Evolutionary conservation across 2,113 vertebrate genomes (phyloP).

Genomic region (Girardinichthys multiradiatus): DNA sequence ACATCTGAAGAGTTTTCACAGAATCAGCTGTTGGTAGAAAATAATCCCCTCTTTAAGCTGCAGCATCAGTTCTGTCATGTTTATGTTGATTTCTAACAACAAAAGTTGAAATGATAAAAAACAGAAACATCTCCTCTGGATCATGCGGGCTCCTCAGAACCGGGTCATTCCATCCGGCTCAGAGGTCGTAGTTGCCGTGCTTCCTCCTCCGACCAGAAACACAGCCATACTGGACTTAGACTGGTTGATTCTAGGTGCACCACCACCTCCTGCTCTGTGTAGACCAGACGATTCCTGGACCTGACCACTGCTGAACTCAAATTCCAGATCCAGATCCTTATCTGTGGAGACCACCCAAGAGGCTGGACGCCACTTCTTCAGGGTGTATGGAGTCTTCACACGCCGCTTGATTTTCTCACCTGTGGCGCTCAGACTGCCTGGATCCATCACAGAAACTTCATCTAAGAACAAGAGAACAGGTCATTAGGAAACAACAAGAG

Average conservation of each 20-base stretch:
- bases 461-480: constrained; percentile 12
- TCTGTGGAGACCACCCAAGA: constrained; percentile 94
- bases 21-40: no score
- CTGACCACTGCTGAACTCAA: constrained; percentile 79
- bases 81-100: no score
- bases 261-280: constrained; percentile 44
- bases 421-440: constrained; percentile 83
- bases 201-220: constrained; percentile 85
- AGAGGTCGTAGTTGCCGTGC: constrained; percentile 52
- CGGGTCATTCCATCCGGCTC: constrained; percentile 55
- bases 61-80: neutral
- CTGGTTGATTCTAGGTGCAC: constrained; percentile 56
- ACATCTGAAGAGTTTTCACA: neutral
- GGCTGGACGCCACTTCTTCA: constrained; percentile 92
- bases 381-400: constrained; percentile 94
- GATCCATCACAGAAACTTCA: constrained; percentile 69
- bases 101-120: no score
- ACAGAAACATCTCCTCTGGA: no score
- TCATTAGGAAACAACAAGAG: neutral
- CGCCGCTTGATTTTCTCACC: constrained; percentile 96
- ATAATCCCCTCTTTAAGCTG: neutral
- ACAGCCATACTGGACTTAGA: constrained; percentile 92
- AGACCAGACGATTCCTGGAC: constrained; percentile 21
- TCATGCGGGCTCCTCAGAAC: constrained; percentile 36
- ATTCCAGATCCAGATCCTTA: constrained; percentile 81